Base-by-base conservation (phyloP, 2,888 invertebrate species). In the Agrochola lota region DNA sequence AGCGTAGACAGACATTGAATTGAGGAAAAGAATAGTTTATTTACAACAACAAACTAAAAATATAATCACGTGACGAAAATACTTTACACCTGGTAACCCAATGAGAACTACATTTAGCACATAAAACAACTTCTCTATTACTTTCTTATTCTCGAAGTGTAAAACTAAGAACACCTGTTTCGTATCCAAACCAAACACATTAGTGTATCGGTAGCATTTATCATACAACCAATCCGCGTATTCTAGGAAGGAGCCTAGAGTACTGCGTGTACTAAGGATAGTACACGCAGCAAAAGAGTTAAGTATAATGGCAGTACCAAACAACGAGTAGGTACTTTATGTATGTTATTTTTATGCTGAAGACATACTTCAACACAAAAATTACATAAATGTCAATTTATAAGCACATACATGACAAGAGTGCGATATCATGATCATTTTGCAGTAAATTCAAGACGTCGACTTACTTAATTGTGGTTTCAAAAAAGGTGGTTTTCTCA, bases 141-240 rank as follows among this genome's bases (percentile, higher is more conserved):
- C 78, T 40, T 75, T 72, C 62, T 40, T 52, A 71, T 66, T 81
- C 77, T 57, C 40, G 55, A 80, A 79, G 82, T 76, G 71, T 77
- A 35, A 59, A 62, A 35, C 60, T 35, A 79, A 84, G 77, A 77
- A 82, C 85, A 84, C 87, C 80, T 87, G 83, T 77, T 87, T 85
- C 71, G 64, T 87, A 83, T 87, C 80, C 70, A 82, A 84, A 84
- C 81, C 70, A 83, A 84, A 84, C 74, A 85, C 88, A 90, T 90
- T 87, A 89, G 84, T 55, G 68, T 80, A 77, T 78, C 78, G 67
- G 71, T 81, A 83, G 77, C 77, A 85, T 86, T 83, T 84, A 90
- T 90, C 81, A 82, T 77, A 70, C 64, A 52, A 15, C 40, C 70
- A 52, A 23, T 23, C 8, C 46, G 17, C 9, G 46, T 55, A 30